phyloP scores from a whole-genome alignment of 1,140 invertebrate genomes.

The Brachionus rubens region DNA sequence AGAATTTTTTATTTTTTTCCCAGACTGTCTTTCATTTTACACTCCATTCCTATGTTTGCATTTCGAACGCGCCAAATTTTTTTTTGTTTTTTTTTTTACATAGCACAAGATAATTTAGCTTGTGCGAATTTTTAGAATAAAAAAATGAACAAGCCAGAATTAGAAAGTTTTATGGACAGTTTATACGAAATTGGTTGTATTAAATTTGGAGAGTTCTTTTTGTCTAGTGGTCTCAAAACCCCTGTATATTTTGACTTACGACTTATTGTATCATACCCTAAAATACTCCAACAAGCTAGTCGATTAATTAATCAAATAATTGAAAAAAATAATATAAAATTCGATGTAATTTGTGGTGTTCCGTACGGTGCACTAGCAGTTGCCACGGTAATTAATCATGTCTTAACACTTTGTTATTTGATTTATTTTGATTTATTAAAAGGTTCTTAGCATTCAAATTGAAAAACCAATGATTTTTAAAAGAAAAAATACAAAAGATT shows the following conservation, averaged over 20 bases:
- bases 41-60: no score
- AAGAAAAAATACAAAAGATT: conserved; percentile 78
- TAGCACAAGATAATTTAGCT: no score
- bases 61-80: no score
- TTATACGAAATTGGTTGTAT: conserved; percentile 42
- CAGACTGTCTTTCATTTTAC: no score
- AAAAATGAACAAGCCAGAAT: conserved; percentile 9
- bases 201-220: conserved; percentile 35
- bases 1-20: no score
- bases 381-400: conserved; percentile 72
- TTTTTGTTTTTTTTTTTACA: no score
- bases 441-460: conserved; percentile 54
- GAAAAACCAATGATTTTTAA: conserved; percentile 79
- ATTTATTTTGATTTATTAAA: background rate
- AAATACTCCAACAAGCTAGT: conserved; percentile 64
- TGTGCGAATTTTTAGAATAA: no score
- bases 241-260: conserved; percentile 88
- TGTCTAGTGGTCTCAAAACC: conserved; percentile 70
- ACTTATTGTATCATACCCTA: conserved; percentile 81
- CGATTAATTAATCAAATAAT: conserved; percentile 22
- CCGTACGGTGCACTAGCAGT: conserved; percentile 95
- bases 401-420: no score
- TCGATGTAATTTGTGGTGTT: conserved; percentile 83
- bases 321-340: conserved; percentile 51
- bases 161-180: conserved; percentile 44